phyloP scores from a whole-genome alignment of 2,113 vertebrate species.

The Myxocyprinus asiaticus region DNA sequence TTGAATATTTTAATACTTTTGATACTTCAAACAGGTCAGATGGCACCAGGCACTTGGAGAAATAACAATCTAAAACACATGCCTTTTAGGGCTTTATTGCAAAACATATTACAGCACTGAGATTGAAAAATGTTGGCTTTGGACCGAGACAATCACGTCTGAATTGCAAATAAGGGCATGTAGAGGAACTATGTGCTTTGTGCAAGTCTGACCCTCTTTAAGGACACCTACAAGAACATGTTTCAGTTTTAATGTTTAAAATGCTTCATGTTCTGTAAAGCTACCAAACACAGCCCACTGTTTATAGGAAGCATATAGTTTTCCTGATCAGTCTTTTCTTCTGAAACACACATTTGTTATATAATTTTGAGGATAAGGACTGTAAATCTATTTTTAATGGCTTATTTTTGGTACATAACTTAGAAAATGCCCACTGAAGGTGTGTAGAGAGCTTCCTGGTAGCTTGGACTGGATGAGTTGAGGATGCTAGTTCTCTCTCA shows the following conservation, averaged over 20 bases:
- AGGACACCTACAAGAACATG: neutral
- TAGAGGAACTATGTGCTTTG: neutral
- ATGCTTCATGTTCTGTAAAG: neutral
- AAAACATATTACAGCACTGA: neutral
- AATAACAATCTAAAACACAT: neutral
- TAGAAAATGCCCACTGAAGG: neutral
- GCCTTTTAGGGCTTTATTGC: neutral
- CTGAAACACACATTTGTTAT: neutral
- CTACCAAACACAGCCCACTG: neutral
- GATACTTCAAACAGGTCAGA: neutral
- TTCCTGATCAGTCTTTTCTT: neutral
- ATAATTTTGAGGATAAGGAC: neutral
- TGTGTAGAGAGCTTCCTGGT: neutral
- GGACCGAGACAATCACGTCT: neutral
- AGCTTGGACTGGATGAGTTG: neutral
- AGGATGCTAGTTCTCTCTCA: neutral
- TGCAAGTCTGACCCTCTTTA: neutral
- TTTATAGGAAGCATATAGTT: neutral
- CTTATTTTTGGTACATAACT: neutral
- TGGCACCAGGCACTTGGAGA: neutral
- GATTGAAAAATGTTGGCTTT: neutral
- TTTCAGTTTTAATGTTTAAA: neutral
- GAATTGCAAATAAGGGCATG: neutral
- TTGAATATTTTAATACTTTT: no score
- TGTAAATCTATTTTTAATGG: neutral